Evolutionary conservation across 2,113 vertebrate genomes (phyloP), one percentile per base, ranked within the genome.

Genomic region (Aix galericulata): DNA sequence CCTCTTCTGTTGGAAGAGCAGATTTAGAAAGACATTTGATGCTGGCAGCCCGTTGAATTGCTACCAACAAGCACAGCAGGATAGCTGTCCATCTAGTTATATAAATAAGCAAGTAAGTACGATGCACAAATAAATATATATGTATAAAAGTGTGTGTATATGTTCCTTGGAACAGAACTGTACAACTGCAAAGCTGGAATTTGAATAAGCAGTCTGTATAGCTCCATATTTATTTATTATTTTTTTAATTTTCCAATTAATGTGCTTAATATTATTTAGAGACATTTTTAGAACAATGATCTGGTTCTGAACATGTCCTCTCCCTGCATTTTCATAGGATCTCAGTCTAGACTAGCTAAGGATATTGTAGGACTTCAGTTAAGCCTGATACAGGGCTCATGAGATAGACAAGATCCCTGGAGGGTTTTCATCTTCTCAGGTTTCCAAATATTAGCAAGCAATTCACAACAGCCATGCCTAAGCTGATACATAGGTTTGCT

Each of bases 11-110:
- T 86, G 71, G 50, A 93, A 89, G 74, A 60, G 34, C 31, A 92
- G 71, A 93, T 89, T 94, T 88, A 87, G 83, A 89, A 86, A 77
- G 83, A 77, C 20, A 48, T 77, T 58, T 63, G 56, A 55, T 22
- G 46, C 88, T 95, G 72, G 76, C 42, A 82, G 40, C 32, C 79
- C 79, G 38, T 73, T 78, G 62, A 95, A 80, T 36, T 82, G 32
- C 46, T 68, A 60, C 82, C 73, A 89, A 79, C 34, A 91, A 79
- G 29, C 53, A 64, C n/a, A 77, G 68, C 36, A 52, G 64, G 58
- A 50, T 78, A 88, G n/a, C 38, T 59, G 42, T 92, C 53, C 42
- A 44, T 71, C 36, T 48, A 91, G 78, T 17, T 68, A 32, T 20
- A 44, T 2, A 34, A 91, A 73, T 53, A 93, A 82, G 31, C 62